Percentiles rank a stretch among this genome's conserved stretches.
Evolutionary conservation across 2,888 invertebrate species (phyloP).

Genomic region (Agrotis segetum): DNA sequence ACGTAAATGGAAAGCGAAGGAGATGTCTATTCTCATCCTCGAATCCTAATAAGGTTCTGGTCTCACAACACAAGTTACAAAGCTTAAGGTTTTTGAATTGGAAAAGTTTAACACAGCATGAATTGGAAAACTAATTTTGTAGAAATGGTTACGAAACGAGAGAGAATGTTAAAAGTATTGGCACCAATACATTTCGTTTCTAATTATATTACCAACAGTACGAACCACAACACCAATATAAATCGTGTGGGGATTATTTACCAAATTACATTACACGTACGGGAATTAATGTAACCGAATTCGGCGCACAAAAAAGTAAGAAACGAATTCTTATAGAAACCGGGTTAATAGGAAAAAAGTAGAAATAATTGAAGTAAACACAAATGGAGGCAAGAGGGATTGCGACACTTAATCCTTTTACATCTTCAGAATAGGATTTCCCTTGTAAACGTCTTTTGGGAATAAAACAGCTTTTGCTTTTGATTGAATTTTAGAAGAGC

Average conservation of each 20-base stretch:
- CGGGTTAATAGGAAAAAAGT: slow-evolving; percentile 61
- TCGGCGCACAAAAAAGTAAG: slow-evolving; percentile 36
- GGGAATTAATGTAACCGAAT: slow-evolving; percentile 52
- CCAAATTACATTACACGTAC: slow-evolving; percentile 56
- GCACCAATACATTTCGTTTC: slow-evolving; percentile 16
- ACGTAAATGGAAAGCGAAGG: slow-evolving; percentile 4
- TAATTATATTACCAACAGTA: slow-evolving; percentile 29
- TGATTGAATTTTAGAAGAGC: slow-evolving; percentile 64
- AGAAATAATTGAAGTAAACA: slow-evolving; percentile 63
- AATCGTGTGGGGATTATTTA: slow-evolving; percentile 39
- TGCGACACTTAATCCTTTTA: slow-evolving; percentile 62
- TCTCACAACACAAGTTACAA: not conserved
- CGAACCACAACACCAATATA: slow-evolving; percentile 22
- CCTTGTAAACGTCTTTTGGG: slow-evolving; percentile 61
- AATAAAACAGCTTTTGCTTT: slow-evolving; percentile 61
- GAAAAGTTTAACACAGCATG: not conserved
- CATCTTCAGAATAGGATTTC: slow-evolving; percentile 64
- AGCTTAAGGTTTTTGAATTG: not conserved
- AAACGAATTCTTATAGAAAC: slow-evolving; percentile 63
- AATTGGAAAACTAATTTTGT: not conserved
- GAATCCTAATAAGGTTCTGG: slow-evolving; percentile 21
- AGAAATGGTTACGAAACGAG: not conserved
- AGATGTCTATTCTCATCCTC: slow-evolving; percentile 21
- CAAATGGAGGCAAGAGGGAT: slow-evolving; percentile 41
- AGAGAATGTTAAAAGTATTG: not conserved